Percentiles rank a stretch among this genome's conserved stretches.
Conservation (phyloP, 2,797 vertebrate species). For the Hoplostethus mediterraneus region DNA sequence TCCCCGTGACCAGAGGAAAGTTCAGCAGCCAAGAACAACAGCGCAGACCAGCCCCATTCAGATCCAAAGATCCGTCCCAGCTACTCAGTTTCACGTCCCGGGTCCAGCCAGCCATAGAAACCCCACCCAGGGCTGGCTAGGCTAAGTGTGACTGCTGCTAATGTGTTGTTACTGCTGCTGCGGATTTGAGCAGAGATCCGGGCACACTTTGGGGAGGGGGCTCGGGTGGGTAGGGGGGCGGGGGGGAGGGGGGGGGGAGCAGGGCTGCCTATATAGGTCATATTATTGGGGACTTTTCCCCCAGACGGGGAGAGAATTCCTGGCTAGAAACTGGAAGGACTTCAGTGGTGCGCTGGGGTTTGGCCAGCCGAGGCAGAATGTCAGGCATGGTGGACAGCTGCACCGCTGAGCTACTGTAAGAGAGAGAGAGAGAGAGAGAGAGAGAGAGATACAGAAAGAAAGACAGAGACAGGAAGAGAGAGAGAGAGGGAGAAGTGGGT, state of each 20-base stretch:
- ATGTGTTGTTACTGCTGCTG: conserved; percentile 55
- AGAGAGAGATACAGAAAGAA: background rate
- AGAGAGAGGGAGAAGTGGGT: background rate
- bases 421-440: conserved; percentile 19
- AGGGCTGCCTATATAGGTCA: conserved; percentile 62
- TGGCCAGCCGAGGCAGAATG: conserved; percentile 81
- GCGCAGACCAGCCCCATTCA: conserved; percentile 28
- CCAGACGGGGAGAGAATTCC: conserved; percentile 78
- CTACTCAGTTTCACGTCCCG: conserved; percentile 59
- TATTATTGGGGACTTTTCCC: conserved; percentile 74
- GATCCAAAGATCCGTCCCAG: conserved; percentile 55
- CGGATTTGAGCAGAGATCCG: conserved; percentile 34
- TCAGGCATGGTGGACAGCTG: conserved; percentile 83
- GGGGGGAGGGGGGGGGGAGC: conserved; percentile 14
- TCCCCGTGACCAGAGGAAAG: conserved; percentile 38
- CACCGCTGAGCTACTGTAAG: conserved; percentile 69
- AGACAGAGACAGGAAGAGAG: background rate
- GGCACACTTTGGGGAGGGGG: conserved; percentile 25
- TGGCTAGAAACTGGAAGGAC: conserved; percentile 76
- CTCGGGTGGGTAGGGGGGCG: conserved; percentile 31
- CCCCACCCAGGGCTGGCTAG: conserved; percentile 46
- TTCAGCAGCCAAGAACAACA: conserved; percentile 59
- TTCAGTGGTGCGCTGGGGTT: conserved; percentile 80
- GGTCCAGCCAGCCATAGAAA: conserved; percentile 43
- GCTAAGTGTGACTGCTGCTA: conserved; percentile 53